Evolutionary conservation across 2,113 vertebrate genomes (phyloP).

Genomic region (Clupea harengus): DNA sequence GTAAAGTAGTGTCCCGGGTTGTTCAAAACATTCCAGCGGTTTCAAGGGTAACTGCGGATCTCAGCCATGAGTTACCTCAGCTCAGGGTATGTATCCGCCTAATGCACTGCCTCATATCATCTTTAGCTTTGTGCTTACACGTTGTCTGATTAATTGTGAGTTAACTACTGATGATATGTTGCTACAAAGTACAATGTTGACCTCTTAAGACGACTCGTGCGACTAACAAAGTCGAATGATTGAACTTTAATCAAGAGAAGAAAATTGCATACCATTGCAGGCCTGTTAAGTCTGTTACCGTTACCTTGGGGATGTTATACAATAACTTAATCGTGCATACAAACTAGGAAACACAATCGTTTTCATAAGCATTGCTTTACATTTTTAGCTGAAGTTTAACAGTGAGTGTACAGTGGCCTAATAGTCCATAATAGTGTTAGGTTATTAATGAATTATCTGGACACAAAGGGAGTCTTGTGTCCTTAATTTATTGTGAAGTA

Average conservation of each 20-base stretch:
- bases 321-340: not conserved
- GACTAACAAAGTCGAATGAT: not conserved
- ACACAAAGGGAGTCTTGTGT: not conserved
- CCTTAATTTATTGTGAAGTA: not conserved
- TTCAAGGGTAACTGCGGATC: constrained; percentile 36
- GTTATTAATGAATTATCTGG: not conserved
- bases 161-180: not conserved
- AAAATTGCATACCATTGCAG: not conserved
- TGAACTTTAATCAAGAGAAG: not conserved
- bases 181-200: not conserved
- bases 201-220: not conserved
- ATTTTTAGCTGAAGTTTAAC: not conserved
- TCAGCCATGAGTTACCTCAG: constrained; percentile 78
- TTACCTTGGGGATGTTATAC: constrained; percentile 32
- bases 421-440: not conserved
- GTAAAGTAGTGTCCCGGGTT: not conserved
- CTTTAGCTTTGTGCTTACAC: not conserved
- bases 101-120: constrained; percentile 19
- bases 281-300: constrained; percentile 16
- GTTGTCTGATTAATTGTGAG: not conserved
- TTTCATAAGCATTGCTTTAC: not conserved
- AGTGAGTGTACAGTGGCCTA: not conserved
- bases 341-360: not conserved
- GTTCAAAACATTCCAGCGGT: not conserved
- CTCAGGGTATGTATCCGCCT: constrained; percentile 70